These are phyloP conservation scores for Sebastes matsubarae DNA, from an alignment of 2,797 vertebrate genomes.

Conservation along the genomic window DNA sequence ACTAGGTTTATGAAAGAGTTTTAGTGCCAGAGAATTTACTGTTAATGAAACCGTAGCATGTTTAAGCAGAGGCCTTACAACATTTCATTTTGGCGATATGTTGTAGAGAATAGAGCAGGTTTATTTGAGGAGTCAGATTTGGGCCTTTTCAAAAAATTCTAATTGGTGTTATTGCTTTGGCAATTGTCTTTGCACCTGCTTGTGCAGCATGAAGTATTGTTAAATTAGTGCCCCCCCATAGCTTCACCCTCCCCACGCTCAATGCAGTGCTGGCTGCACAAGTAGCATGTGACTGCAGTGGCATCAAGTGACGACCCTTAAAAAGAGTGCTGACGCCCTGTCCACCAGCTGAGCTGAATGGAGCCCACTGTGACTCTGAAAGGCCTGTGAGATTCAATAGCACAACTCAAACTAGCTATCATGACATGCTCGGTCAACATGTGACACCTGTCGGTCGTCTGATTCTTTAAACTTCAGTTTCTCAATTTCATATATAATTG, in stretches of 20 bases:
- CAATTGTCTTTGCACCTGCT: background rate
- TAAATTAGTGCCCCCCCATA: background rate
- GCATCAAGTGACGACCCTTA: constrained; percentile 65
- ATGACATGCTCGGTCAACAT: background rate
- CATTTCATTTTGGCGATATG: background rate
- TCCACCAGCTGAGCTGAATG: constrained; percentile 36
- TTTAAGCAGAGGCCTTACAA: background rate
- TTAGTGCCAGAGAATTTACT: background rate
- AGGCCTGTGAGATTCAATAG: constrained; percentile 30
- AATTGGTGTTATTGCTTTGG: background rate
- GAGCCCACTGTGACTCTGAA: constrained; percentile 32
- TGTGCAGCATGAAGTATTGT: background rate
- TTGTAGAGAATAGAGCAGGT: background rate
- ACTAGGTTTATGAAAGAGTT: background rate
- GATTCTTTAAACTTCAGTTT: background rate
- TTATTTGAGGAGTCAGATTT: background rate
- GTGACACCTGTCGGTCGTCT: background rate
- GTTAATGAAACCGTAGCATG: background rate
- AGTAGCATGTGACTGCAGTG: constrained; percentile 60
- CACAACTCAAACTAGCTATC: background rate
- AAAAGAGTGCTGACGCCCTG: constrained; percentile 51
- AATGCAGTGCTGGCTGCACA: constrained; percentile 11
- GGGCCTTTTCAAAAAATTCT: background rate
- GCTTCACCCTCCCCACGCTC: constrained; percentile 2
- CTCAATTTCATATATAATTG: background rate